Conservation (phyloP, 2,888 invertebrate genomes). For the Amphimallon solstitiale region DNA sequence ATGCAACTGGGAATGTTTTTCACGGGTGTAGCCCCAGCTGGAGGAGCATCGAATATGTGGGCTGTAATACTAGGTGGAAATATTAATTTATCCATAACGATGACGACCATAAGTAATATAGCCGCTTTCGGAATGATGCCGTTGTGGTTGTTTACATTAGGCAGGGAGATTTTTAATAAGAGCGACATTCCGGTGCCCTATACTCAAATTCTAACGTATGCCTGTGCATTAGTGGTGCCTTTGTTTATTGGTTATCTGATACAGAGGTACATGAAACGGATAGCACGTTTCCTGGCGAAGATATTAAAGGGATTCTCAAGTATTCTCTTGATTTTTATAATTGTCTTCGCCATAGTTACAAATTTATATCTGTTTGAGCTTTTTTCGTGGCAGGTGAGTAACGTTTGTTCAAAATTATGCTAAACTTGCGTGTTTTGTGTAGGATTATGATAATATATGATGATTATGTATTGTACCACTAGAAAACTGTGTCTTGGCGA, state of each 20-base stretch:
- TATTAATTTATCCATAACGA: constrained; percentile 90
- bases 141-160: constrained; percentile 89
- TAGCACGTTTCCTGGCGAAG: constrained; percentile 77
- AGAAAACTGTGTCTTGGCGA: too few species aligned
- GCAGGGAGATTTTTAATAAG: constrained; percentile 72
- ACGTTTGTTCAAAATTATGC: neutral
- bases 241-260: constrained; percentile 74
- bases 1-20: constrained; percentile 89
- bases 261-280: constrained; percentile 74
- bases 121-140: constrained; percentile 92
- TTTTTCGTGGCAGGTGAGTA: constrained; percentile 85
- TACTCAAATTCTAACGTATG: constrained; percentile 76
- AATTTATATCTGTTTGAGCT: constrained; percentile 89
- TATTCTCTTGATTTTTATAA: constrained; percentile 81
- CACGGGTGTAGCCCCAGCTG: constrained; percentile 90
- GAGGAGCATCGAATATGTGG: constrained; percentile 98
- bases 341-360: constrained; percentile 87
- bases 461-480: too few species aligned
- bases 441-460: too few species aligned
- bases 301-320: constrained; percentile 87
- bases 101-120: constrained; percentile 88
- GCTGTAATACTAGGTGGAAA: constrained; percentile 91
- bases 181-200: constrained; percentile 83
- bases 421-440: too few species aligned
- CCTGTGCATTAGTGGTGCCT: constrained; percentile 81